These are phyloP conservation scores for Carposina sasakii DNA, from an alignment of 1,140 invertebrate species.

Conservation along the genomic window DNA sequence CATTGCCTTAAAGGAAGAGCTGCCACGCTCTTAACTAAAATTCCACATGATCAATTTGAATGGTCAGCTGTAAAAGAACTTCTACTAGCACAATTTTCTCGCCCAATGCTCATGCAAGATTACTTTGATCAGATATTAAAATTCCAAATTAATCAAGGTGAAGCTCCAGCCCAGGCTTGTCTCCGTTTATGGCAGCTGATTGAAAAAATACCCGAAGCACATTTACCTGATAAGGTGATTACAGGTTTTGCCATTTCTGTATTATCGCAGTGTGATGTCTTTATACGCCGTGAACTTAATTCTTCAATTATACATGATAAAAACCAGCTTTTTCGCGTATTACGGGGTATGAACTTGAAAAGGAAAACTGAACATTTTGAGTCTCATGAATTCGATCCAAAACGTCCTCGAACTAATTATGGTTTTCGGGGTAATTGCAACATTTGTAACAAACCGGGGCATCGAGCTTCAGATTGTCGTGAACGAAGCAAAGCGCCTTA, in stretches of 20 bases:
- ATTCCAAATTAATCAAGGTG: too few species aligned
- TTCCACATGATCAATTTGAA: too few species aligned
- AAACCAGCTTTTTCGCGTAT: conserved; percentile 18
- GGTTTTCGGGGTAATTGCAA: conserved; percentile 9
- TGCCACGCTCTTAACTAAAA: too few species aligned
- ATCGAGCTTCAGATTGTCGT: conserved; percentile 12
- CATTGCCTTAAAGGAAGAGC: too few species aligned
- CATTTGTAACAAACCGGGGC: conserved; percentile 15
- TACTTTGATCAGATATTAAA: too few species aligned
- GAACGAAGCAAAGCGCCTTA: background rate
- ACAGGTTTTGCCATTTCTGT: conserved; percentile 25
- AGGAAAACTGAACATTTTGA: conserved; percentile 7
- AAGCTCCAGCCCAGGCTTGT: too few species aligned
- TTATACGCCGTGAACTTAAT: conserved; percentile 22
- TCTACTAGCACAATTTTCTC: too few species aligned
- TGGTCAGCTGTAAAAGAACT: too few species aligned
- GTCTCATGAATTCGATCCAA: background rate
- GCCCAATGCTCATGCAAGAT: too few species aligned
- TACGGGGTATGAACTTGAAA: conserved; percentile 16
- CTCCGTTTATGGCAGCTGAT: too few species aligned
- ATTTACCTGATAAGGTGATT: conserved; percentile 18
- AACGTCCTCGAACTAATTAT: background rate
- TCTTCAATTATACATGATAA: conserved; percentile 12
- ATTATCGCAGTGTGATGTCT: conserved; percentile 16
- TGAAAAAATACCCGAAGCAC: conserved; percentile 15